phyloP scores from a whole-genome alignment of 2,113 vertebrate genomes.

The Notiomystis cincta region DNA sequence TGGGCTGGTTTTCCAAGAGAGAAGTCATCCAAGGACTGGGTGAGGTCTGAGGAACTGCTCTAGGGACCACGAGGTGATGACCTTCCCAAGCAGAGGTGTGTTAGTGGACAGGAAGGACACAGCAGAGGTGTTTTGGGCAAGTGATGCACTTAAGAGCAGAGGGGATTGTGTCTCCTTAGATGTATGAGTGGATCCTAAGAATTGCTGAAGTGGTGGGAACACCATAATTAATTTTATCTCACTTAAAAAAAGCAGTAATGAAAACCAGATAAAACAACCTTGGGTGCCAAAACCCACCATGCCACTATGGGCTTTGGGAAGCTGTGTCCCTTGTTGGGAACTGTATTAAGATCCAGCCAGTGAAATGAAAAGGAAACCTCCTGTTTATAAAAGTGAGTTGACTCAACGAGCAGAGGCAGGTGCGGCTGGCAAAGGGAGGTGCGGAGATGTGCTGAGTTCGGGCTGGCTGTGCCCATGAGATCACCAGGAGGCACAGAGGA shows the following conservation, averaged over 20 bases:
- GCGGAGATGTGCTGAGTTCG: neutral
- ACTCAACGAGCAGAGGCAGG: neutral
- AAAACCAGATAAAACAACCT: neutral
- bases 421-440: constrained; percentile 9
- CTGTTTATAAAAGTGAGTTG: neutral
- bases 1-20: neutral
- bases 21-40: neutral
- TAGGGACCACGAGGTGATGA: fast-evolving
- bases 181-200: neutral
- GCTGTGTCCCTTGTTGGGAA: neutral
- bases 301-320: fast-evolving
- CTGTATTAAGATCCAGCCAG: neutral
- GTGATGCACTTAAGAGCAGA: neutral
- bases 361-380: neutral
- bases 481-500: neutral
- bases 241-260: neutral
- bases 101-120: neutral
- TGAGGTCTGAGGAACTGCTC: neutral
- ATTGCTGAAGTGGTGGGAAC: neutral
- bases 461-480: neutral
- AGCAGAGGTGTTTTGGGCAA: neutral
- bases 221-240: neutral
- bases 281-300: neutral
- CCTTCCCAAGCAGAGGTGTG: neutral
- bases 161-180: neutral